Conservation (phyloP, 2,797 vertebrate species). For the Neosilurus hyrtlii region DNA sequence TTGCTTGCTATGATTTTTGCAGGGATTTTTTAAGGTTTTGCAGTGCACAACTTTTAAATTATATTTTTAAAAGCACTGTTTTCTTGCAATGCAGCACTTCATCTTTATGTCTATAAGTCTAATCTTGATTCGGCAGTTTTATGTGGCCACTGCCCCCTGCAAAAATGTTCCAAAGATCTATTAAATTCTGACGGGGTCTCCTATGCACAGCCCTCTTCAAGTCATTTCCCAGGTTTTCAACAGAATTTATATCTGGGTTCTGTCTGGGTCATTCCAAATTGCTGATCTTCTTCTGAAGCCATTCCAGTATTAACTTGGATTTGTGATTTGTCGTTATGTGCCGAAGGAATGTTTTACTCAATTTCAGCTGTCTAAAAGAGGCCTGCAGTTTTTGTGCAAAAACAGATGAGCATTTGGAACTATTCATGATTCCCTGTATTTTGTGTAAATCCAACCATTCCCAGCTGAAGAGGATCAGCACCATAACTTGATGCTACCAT, state of each 20-base stretch:
- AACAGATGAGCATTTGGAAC: neutral
- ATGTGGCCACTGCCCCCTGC: neutral
- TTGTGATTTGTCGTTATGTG: no score
- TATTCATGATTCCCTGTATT: neutral
- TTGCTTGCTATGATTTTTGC: neutral
- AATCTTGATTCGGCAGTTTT: neutral
- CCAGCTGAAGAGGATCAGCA: neutral
- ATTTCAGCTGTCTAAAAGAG: neutral
- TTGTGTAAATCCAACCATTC: neutral
- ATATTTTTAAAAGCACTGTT: neutral
- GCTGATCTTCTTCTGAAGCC: neutral
- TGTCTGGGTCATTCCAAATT: neutral
- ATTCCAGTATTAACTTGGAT: no score
- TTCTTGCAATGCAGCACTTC: neutral
- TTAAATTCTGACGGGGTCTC: neutral
- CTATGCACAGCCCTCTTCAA: neutral
- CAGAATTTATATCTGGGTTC: neutral
- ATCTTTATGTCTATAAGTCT: neutral
- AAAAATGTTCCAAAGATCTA: conserved; percentile 1
- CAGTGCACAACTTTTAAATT: neutral
- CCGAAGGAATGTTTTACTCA: neutral
- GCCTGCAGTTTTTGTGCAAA: neutral
- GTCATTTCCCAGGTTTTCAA: neutral
- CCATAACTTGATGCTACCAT: neutral
- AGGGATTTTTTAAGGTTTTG: neutral